Conservation (phyloP, 2,888 invertebrate species). For the Chrysolina haemoptera region DNA sequence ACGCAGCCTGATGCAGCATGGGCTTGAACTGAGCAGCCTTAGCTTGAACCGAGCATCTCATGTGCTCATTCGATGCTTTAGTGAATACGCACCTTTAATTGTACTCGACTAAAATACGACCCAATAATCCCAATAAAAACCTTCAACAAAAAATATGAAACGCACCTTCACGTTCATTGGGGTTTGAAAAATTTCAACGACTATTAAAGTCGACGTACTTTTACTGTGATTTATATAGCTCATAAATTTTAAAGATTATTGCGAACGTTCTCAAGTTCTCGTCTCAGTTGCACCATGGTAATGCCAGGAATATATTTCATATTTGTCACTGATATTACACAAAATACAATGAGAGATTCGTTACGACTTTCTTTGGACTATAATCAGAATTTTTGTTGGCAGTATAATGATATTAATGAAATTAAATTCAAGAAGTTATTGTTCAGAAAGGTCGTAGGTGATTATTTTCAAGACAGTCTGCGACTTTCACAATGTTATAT, state of each 20-base stretch:
- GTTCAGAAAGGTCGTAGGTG: slow-evolving; percentile 36
- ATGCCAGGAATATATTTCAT: slow-evolving; percentile 19
- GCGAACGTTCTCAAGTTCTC: slow-evolving; percentile 19
- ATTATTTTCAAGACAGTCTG: slow-evolving; percentile 29
- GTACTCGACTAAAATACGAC: neutral
- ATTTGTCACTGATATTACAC: slow-evolving; percentile 21
- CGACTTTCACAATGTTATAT: slow-evolving; percentile 40
- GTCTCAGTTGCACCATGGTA: slow-evolving; percentile 18
- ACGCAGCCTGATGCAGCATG: no score
- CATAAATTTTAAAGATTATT: slow-evolving; percentile 29
- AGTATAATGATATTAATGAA: neutral
- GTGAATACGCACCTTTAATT: no score
- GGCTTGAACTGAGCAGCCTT: no score
- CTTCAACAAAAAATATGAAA: slow-evolving; percentile 11
- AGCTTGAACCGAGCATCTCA: no score
- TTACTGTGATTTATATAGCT: slow-evolving; percentile 27
- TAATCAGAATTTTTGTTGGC: slow-evolving; percentile 7
- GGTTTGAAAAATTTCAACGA: slow-evolving; percentile 22
- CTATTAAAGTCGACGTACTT: slow-evolving; percentile 30
- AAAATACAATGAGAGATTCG: neutral
- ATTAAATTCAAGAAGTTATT: slow-evolving; percentile 14
- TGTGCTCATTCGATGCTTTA: no score
- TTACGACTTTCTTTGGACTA: neutral
- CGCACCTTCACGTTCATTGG: slow-evolving; percentile 4
- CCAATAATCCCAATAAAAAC: neutral